A percentile compares a stretch with the other conserved stretches of the same genome.
These are phyloP conservation scores for Eudasyphora cyanicolor DNA, from an alignment of 2,888 invertebrate species.

Conservation along the genomic window DNA sequence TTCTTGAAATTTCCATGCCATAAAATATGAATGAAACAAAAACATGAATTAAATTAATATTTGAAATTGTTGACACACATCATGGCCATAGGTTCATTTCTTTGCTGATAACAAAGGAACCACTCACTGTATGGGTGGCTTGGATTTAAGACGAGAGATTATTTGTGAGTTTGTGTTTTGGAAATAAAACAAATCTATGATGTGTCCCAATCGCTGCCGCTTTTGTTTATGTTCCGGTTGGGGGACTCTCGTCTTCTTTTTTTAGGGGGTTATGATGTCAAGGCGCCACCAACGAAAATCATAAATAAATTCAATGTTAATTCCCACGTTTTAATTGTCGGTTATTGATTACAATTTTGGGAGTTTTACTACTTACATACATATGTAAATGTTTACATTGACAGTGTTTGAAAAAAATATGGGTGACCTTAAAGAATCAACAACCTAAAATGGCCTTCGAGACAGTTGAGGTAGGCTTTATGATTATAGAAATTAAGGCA, in stretches of 20 bases:
- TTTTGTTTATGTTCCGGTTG: slow-evolving; percentile 44
- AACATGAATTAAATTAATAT: slow-evolving; percentile 51
- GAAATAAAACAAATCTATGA: slow-evolving; percentile 4
- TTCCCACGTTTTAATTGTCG: slow-evolving; percentile 25
- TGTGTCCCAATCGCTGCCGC: slow-evolving; percentile 42
- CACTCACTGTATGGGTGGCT: too few species aligned
- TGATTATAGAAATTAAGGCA: too few species aligned
- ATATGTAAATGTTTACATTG: too few species aligned
- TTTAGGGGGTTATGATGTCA: slow-evolving; percentile 18
- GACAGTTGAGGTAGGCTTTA: too few species aligned
- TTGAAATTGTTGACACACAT: slow-evolving; percentile 43
- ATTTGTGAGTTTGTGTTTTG: not conserved
- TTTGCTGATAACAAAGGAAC: slow-evolving; percentile 41
- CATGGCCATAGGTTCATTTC: slow-evolving; percentile 25
- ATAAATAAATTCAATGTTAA: slow-evolving; percentile 31
- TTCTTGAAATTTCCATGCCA: slow-evolving; percentile 34
- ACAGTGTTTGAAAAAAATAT: not conserved
- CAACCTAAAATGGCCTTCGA: not conserved
- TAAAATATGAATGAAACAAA: not conserved
- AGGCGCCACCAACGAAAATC: not conserved
- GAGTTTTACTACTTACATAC: not conserved
- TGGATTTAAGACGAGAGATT: not conserved
- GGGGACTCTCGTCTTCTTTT: slow-evolving; percentile 25
- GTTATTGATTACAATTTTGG: not conserved
- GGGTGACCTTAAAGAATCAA: too few species aligned